Base-by-base conservation (phyloP, 2,888 invertebrate species). In the Drosophila subquinaria region DNA sequence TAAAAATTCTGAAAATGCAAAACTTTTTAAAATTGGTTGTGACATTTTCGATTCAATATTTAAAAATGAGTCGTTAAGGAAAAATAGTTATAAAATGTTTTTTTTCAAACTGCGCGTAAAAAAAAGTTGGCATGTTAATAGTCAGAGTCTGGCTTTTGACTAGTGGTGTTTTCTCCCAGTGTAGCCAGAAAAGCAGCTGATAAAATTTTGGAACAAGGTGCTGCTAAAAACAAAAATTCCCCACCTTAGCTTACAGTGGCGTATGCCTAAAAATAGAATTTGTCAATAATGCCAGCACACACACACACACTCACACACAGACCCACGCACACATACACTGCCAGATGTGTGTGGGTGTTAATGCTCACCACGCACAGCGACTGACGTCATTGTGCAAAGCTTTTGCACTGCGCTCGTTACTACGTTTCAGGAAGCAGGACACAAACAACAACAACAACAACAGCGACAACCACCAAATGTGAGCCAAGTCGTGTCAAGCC, bases 301-400 rank as follows among this genome's bases (percentile, higher is more conserved):
- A 69, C 74, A 72, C 77, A 65, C 45, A 60, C 30, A 48, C 55
- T 60, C 71, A 64, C 61, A 64, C 30, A 47, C 56, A 36, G 5
- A 36, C 36, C 13, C 13, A 36, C 13, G 13, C 36, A n/a, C 36
- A 36, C 13, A 59, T 33, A 53, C 52, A 61, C 38, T 35, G 48
- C 42, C 50, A 36, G 17, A 13, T 27, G 40, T 6, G 20, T 74
- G 81, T 87, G 84, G 87, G 82, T 60, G 82, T 64, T 61, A 57
- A 57, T 71, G 67, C 53, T 65, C 53, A 64, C 63, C 75, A 81
- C 70, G 66, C 76, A 78, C 77, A 76, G 82, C 81, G 9, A 65
- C 76, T 91, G 91, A 91, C 91, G 91, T 91, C 91, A 91, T 90
- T 82, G 85, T 79, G 50, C 15, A 87, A 83, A 91, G 91, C 91